A percentile compares a stretch with the other conserved stretches of the same genome.
phyloP scores from a whole-genome alignment of 1,140 invertebrate genomes.

The Sitophilus oryzae region DNA sequence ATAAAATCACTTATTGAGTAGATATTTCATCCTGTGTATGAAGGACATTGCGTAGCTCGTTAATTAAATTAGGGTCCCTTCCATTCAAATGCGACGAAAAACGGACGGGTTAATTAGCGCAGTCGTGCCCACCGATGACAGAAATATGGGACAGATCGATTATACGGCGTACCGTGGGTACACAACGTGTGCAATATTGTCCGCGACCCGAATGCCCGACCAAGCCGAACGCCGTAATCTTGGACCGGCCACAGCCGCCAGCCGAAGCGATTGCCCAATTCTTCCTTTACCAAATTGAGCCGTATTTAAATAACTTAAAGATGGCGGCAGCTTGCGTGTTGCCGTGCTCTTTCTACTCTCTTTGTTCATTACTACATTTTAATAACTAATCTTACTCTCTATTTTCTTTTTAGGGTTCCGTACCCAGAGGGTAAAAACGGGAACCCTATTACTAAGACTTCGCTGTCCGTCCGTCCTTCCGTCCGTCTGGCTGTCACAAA shows the following conservation, averaged over 20 bases:
- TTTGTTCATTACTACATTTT: neutral
- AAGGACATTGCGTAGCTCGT: no score
- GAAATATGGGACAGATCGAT: slow-evolving; percentile 14
- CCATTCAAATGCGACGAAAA: neutral
- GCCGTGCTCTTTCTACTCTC: neutral
- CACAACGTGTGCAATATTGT: slow-evolving; percentile 13
- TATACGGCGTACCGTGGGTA: slow-evolving; percentile 2
- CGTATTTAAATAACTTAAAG: slow-evolving; percentile 32
- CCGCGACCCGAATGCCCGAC: slow-evolving; percentile 34
- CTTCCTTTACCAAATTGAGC: slow-evolving; percentile 35
- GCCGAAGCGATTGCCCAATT: slow-evolving; percentile 29
- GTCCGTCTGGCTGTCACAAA: neutral
- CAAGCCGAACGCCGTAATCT: slow-evolving; percentile 32
- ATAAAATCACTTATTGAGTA: no score
- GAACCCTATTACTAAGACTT: no score
- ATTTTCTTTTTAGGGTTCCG: no score
- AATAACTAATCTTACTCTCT: neutral
- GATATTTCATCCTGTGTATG: no score
- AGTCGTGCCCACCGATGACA: slow-evolving; percentile 6
- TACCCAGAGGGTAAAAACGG: no score
- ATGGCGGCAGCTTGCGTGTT: no score
- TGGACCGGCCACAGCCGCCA: neutral
- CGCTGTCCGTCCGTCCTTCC: neutral
- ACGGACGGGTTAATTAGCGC: neutral
- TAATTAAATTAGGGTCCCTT: no score